These are phyloP conservation scores for Furcifer pardalis DNA, from an alignment of 2,797 vertebrate genomes.

Conservation along the genomic window DNA sequence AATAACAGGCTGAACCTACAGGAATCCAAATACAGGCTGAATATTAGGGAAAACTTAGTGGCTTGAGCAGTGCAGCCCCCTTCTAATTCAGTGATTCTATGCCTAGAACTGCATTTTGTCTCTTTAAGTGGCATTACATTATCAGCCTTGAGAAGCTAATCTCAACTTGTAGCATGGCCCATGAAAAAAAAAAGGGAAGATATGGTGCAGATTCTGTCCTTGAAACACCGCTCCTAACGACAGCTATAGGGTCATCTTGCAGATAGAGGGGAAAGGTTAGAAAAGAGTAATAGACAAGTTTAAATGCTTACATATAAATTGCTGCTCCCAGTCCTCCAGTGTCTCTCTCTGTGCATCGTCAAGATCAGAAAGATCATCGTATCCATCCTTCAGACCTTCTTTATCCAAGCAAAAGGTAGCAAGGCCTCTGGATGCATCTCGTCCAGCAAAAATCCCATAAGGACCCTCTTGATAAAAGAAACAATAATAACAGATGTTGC, in stretches of 20 bases:
- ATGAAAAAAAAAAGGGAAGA: not conserved
- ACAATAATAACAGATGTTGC: not conserved
- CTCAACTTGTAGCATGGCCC: not conserved
- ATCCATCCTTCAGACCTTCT: conserved; percentile 89
- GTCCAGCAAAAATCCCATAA: conserved; percentile 95
- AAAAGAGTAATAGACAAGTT: not conserved
- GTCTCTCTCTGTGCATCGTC: conserved; percentile 90
- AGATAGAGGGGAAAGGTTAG: not conserved
- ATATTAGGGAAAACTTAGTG: too few species aligned
- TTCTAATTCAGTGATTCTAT: too few species aligned
- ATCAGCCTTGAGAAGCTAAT: not conserved
- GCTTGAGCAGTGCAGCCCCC: too few species aligned
- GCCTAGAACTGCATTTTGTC: not conserved
- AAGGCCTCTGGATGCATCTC: conserved; percentile 94
- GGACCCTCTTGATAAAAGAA: conserved; percentile 86
- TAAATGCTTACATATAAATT: conserved; percentile 91
- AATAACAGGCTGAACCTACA: too few species aligned
- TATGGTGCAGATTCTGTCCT: not conserved
- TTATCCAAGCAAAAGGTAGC: conserved; percentile 97
- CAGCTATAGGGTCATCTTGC: not conserved
- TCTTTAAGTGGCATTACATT: not conserved
- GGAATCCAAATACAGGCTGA: too few species aligned
- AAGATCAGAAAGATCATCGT: conserved; percentile 96
- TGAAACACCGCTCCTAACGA: not conserved
- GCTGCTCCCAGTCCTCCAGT: conserved; percentile 93